A percentile compares a stretch with the other conserved stretches of the same genome.
Evolutionary conservation across 2,113 vertebrate species (phyloP).

Genomic region (Solea senegalensis): DNA sequence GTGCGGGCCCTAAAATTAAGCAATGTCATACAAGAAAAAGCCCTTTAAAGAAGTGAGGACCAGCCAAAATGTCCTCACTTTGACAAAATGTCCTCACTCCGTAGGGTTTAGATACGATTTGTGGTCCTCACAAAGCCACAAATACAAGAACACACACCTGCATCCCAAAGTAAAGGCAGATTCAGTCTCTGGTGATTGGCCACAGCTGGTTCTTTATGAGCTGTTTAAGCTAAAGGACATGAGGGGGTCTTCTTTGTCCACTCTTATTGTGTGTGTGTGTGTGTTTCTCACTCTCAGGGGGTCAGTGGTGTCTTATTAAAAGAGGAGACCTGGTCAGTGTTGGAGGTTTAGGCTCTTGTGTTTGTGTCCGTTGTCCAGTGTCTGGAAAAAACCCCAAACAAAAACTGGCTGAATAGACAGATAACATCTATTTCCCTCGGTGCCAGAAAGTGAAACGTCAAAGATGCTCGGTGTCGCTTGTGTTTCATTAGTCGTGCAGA

Average conservation of each 20-base stretch:
- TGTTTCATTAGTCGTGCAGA: conserved; percentile 75
- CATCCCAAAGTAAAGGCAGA: background rate
- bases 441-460: conserved; percentile 76
- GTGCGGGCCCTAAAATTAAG: background rate
- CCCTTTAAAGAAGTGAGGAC: no score
- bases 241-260: background rate
- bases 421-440: conserved; percentile 36
- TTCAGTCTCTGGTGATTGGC: conserved; percentile 5
- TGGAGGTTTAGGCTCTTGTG: conserved; percentile 41
- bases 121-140: no score
- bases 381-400: conserved; percentile 24
- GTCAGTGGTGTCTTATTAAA: conserved; percentile 43
- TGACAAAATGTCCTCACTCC: no score
- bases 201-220: conserved; percentile 44
- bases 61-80: no score
- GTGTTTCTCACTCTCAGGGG: conserved; percentile 23
- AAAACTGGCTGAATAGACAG: conserved; percentile 9
- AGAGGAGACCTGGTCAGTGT: conserved; percentile 1
- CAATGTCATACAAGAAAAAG: background rate
- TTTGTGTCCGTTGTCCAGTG: conserved; percentile 44
- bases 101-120: no score
- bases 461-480: conserved; percentile 60
- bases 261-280: conserved; percentile 17
- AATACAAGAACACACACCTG: background rate
- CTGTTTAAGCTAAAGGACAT: conserved; percentile 8